A percentile compares a stretch with the other conserved stretches of the same genome.
Evolutionary conservation across 37 sponge, comb jelly and placozoan genomes (phyloP).

Genomic region (Axinella damicornis): DNA sequence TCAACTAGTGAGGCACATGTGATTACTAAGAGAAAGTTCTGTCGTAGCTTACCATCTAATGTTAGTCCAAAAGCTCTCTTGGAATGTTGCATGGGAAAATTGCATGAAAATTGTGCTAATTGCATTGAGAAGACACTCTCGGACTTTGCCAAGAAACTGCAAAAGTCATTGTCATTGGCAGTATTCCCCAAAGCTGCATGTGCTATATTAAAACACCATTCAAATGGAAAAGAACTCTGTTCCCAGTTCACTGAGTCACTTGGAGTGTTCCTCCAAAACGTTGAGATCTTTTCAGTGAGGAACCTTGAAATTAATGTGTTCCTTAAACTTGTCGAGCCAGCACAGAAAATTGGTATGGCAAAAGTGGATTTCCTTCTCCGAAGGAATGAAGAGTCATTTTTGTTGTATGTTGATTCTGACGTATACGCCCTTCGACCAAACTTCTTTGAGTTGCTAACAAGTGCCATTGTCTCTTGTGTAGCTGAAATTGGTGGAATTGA

Average conservation of each 20-base stretch:
- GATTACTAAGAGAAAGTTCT: neutral
- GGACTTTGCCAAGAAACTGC: neutral
- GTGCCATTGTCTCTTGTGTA: neutral
- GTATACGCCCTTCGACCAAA: neutral
- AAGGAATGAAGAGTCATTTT: neutral
- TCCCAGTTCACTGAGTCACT: neutral
- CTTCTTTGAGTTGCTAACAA: neutral
- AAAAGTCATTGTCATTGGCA: neutral
- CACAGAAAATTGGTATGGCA: slow-evolving; percentile 15
- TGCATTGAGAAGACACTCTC: neutral
- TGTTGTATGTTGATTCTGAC: neutral
- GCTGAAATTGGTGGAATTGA: neutral
- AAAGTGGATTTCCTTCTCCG: slow-evolving; percentile 1
- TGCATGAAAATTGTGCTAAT: neutral
- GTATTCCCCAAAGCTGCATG: neutral
- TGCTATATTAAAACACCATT: neutral
- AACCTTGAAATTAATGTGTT: neutral
- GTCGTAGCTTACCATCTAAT: neutral
- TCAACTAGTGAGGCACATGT: neutral
- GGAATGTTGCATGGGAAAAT: neutral
- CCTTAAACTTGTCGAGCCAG: neutral
- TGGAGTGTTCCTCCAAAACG: neutral
- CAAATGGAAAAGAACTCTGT: too few species aligned
- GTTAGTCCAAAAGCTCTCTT: neutral
- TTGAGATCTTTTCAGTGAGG: neutral